Base-by-base conservation (phyloP, 2,797 vertebrate genomes). In the Eulemur coronatus region DNA sequence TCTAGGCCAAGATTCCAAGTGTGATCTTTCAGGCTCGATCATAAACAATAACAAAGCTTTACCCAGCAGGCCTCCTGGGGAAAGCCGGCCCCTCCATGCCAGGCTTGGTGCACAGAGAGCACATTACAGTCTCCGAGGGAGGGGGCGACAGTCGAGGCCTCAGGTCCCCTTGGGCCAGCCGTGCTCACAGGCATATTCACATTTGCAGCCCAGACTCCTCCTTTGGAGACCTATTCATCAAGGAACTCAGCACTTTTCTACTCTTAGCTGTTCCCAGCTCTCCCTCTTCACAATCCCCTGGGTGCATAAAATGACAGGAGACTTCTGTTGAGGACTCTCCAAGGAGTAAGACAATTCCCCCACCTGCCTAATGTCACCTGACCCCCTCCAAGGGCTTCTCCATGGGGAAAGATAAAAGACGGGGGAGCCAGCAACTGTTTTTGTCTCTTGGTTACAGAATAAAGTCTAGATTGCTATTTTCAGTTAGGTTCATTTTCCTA, bases 161-260 rank as follows among this genome's bases (percentile, higher is more conserved):
- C 18, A 33, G 14, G 2, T 2, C 4, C 46, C 3, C 5, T 52
- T 7, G 0, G 33, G 0, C 0, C 1, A 9, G n/a, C 20, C 33
- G 20, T n/a, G 11, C 11, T 6, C 10, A 63, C 2, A 1, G 0
- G 5, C 18, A 3, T 48, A 22, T 18, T 18, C 6, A 1, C 0
- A 35, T 82, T 24, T 78, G 10, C 3, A 43, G 15, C 33, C 38
- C 33, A n/a, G 6, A n/a, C 48, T 33, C 24, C 14, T 63, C 30
- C 7, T 15, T 10, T 30, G 41, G 22, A 91, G 4, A 46, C 0
- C 5, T 46, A 17, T 24, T 22, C 9, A 18, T 22, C 14, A 30
- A 24, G 4, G 5, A 7, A 13, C 3, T n/a, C 35, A 26, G 35
- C 15, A 46, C 12, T 24, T 72, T 35, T 30, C 4, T 9, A 9